These are phyloP conservation scores for Procambarus clarkii DNA, from an alignment of 1,140 invertebrate genomes.

Conservation along the genomic window DNA sequence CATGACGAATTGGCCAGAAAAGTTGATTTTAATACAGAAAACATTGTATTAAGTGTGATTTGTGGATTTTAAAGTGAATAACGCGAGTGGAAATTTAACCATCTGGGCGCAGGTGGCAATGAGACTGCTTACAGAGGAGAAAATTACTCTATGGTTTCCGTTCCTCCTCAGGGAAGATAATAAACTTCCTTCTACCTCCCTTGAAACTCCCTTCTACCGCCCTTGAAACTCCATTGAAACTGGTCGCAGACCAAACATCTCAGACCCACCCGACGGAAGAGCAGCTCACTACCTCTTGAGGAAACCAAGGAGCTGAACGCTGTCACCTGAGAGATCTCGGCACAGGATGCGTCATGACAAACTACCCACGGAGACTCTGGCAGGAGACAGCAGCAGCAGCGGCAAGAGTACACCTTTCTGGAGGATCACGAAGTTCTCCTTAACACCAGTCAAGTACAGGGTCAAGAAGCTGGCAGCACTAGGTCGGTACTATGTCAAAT, in stretches of 20 bases:
- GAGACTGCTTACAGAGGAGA: no score
- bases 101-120: no score
- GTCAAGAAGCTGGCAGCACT: conserved; percentile 59
- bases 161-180: not conserved
- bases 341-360: conserved; percentile 23
- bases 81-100: no score
- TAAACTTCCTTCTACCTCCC: not conserved
- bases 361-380: not conserved
- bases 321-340: not conserved
- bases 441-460: conserved; percentile 62
- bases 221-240: not conserved
- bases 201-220: not conserved
- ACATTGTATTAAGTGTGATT: no score
- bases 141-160: not conserved
- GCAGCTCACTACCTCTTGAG: no score
- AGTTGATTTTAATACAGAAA: no score
- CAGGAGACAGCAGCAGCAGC: not conserved
- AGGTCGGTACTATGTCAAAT: conserved; percentile 52
- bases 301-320: no score
- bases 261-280: no score
- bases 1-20: no score
- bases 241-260: no score
- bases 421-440: conserved; percentile 38
- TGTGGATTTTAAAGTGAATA: no score
- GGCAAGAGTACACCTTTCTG: conserved; percentile 26